These are phyloP conservation scores for Thermophis baileyi DNA, from an alignment of 2,113 vertebrate species.

Conservation along the genomic window DNA sequence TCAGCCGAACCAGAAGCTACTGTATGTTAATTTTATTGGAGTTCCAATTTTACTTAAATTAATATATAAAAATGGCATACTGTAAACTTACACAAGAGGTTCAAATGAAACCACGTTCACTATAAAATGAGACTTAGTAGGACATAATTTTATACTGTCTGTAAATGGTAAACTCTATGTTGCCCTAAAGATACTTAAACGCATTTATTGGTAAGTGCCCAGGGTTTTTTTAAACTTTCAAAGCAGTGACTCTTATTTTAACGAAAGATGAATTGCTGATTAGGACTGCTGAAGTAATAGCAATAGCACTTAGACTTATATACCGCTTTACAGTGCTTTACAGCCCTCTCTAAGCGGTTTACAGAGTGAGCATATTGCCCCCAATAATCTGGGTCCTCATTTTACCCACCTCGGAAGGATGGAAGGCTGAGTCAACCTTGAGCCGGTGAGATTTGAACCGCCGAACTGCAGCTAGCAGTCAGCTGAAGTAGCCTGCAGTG, in stretches of 20 bases:
- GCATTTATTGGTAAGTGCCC: background rate
- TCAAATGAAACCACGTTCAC: constrained; percentile 4
- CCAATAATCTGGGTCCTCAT: too few relatives aligned
- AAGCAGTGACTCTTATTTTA: background rate
- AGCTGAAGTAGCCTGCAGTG: too few relatives aligned
- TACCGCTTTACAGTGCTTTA: too few relatives aligned
- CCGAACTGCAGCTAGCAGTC: too few relatives aligned
- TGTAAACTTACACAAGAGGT: background rate
- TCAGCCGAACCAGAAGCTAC: background rate
- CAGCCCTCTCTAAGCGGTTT: too few relatives aligned
- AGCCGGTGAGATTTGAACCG: too few relatives aligned
- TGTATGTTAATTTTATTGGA: constrained; percentile 1
- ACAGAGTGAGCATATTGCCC: too few relatives aligned
- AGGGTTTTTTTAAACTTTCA: background rate
- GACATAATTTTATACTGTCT: constrained; percentile 2
- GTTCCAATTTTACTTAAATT: constrained; percentile 34
- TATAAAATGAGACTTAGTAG: background rate
- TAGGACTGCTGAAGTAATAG: background rate
- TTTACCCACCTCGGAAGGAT: too few relatives aligned
- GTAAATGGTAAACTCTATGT: background rate
- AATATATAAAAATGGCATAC: background rate
- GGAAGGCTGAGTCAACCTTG: too few relatives aligned
- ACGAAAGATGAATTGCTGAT: background rate
- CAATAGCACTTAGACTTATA: too few relatives aligned
- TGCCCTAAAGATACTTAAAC: background rate